Percentiles rank a stretch among this genome's conserved stretches.
Evolutionary conservation across 2,113 vertebrate species (phyloP).

Genomic region (Laticauda colubrina): DNA sequence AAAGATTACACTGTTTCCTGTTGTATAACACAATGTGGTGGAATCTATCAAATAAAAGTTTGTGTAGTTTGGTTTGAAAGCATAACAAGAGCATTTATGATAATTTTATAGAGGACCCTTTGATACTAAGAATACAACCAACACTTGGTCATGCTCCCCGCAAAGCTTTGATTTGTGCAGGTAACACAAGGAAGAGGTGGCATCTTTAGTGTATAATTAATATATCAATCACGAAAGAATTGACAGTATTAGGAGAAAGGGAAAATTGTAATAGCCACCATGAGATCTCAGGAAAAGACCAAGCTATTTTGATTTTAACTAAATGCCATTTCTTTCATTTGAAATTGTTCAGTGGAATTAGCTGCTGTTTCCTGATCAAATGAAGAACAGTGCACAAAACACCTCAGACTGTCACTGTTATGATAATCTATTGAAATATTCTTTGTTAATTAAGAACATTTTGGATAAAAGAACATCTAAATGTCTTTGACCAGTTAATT

Average conservation of each 20-base stretch:
- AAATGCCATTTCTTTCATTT: slow-evolving; percentile 38
- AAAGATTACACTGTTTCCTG: neutral
- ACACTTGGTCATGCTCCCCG: neutral
- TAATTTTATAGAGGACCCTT: neutral
- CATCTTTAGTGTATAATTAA: neutral
- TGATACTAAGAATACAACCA: neutral
- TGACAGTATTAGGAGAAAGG: slow-evolving; percentile 3
- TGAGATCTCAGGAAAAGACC: slow-evolving; percentile 24
- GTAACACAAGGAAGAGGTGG: neutral
- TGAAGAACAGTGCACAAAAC: slow-evolving; percentile 38
- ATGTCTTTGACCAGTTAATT: slow-evolving; percentile 72
- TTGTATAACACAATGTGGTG: neutral
- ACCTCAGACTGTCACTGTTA: slow-evolving; percentile 73
- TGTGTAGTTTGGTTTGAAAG: neutral
- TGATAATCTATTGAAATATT: slow-evolving; percentile 77
- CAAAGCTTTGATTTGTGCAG: neutral
- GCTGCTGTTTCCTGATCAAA: slow-evolving; percentile 25
- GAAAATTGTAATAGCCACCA: neutral
- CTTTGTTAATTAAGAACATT: slow-evolving; percentile 75
- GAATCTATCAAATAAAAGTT: neutral
- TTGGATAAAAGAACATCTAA: slow-evolving; percentile 64
- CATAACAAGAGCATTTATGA: neutral
- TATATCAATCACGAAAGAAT: neutral
- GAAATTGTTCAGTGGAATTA: slow-evolving; percentile 6
- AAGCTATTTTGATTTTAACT: slow-evolving; percentile 27